Base-by-base conservation (phyloP, 2,888 invertebrate genomes). In the Sphaerophoria rueppellii region DNA sequence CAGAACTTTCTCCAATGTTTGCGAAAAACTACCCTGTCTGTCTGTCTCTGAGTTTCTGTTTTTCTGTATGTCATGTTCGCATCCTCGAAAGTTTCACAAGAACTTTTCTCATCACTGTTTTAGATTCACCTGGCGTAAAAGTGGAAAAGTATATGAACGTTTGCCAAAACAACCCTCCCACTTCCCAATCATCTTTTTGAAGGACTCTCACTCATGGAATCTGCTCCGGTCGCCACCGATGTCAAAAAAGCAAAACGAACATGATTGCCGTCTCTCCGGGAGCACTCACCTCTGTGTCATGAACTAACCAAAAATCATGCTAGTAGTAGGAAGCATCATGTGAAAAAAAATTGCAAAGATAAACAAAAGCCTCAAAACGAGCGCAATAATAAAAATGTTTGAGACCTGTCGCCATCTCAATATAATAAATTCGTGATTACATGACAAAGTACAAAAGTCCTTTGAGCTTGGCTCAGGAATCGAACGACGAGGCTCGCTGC, bases 341-440 rank as follows among this genome's bases (percentile, higher is more conserved):
- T 81, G 83, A 55, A 83, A 80, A 80, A 76, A 85, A 81, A 81
- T 72, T 72, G 16, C 35, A 67, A 67, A 67, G 60, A 69, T 75
- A 81, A 81, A 81, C 81, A 85, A 85, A 77, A 76, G 76, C 61
- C 81, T 73, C 61, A 81, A 71, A 75, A 83, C 72, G 67, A 77
- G 81, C 70, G 76, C 76, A 85, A 85, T 85, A 85, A 85, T 85
- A 85, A 85, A 85, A 85, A 85, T 85, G 85, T 85, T 85, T 85
- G 85, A 85, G 85, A 85, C 85, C 85, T 85, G 85, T 85, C 85
- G 86, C 86, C 86, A 78, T 70, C 82, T 86, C 91, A 90, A 91
- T 91, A 91, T 90, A 91, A 91, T 90, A 91, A 91, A 91, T 90
- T 91, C 91, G 91, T 91, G 91, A 91, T 90, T 89, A 89, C 90